Conservation (phyloP, 2,888 invertebrate genomes). For the Leptogaster cylindrica region DNA sequence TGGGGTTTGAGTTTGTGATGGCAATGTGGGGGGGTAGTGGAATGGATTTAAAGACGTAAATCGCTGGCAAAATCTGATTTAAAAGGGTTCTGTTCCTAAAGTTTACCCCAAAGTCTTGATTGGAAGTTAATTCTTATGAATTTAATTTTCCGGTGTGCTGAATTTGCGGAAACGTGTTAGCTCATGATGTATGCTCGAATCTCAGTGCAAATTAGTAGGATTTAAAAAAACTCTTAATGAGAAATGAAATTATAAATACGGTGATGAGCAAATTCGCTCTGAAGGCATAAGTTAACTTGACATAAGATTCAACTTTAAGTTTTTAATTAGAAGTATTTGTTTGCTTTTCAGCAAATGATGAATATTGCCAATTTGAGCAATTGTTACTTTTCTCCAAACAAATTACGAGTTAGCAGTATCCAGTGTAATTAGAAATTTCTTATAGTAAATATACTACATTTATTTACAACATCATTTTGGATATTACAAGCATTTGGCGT, state of each 20-base stretch:
- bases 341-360: neutral
- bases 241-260: neutral
- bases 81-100: conserved; percentile 5
- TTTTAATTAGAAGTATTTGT: too few species aligned
- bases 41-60: too few species aligned
- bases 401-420: neutral
- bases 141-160: conserved; percentile 23
- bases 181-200: neutral
- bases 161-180: too few species aligned
- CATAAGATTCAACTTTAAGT: neutral
- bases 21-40: too few species aligned
- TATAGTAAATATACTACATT: neutral
- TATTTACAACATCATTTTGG: neutral
- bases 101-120: neutral
- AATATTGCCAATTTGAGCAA: neutral
- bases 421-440: neutral
- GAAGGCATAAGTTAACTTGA: neutral
- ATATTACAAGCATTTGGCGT: neutral
- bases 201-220: neutral
- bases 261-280: neutral
- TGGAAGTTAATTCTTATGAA: conserved; percentile 26
- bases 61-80: too few species aligned
- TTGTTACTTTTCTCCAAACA: neutral
- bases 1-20: too few species aligned
- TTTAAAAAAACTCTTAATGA: too few species aligned